Evolutionary conservation across 2,888 invertebrate species (phyloP).

Genomic region (Podabrus alpinus): DNA sequence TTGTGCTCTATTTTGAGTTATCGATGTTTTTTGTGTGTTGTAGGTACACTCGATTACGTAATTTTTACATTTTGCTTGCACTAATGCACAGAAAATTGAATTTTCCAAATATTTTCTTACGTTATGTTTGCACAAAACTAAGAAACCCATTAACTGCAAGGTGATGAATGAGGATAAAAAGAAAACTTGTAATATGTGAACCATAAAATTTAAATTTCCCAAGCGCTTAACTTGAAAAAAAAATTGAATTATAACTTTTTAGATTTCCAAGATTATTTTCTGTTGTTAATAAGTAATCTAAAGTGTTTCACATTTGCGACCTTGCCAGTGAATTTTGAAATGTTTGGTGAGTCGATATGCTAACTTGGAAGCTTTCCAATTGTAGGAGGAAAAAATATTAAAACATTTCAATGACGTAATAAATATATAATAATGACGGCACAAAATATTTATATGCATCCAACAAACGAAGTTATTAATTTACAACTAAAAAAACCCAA

Average conservation of each 20-base stretch:
- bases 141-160: background rate
- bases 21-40: background rate
- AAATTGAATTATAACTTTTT: background rate
- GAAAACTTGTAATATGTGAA: background rate
- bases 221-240: background rate
- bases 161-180: background rate
- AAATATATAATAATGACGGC: background rate
- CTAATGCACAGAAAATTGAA: background rate
- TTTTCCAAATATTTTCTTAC: background rate
- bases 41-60: background rate
- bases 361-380: constrained; percentile 12
- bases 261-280: background rate
- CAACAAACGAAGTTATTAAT: constrained; percentile 61
- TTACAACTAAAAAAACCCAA: constrained; percentile 66
- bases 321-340: constrained; percentile 16
- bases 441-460: background rate
- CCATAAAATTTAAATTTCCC: background rate
- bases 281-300: background rate
- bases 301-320: constrained; percentile 1
- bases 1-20: background rate
- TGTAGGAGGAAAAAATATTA: constrained; percentile 3
- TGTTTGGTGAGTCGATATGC: constrained; percentile 7
- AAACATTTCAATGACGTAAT: constrained; percentile 4
- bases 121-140: background rate
- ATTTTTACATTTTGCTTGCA: background rate